A percentile compares a stretch with the other conserved stretches of the same genome.
phyloP scores from a whole-genome alignment of 64 coral and sea anemone genomes.

The Trachythela sp. region DNA sequence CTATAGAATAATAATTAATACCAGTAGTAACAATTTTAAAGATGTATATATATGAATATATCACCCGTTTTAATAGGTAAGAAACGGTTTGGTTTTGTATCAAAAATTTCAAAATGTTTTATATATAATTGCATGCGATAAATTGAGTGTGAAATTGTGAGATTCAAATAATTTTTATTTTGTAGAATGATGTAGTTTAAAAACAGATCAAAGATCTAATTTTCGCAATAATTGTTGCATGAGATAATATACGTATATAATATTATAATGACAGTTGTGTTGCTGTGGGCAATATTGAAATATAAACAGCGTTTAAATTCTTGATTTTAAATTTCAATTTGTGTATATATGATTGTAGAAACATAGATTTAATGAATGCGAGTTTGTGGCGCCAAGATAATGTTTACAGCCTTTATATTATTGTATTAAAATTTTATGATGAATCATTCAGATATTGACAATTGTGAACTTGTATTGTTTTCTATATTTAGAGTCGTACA shows the following conservation, averaged over 20 bases:
- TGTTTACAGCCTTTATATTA: conserved; percentile 15
- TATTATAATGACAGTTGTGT: neutral
- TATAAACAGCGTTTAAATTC: neutral
- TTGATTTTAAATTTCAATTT: conserved; percentile 3
- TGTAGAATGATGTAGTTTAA: neutral
- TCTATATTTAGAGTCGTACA: neutral
- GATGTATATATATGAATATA: neutral
- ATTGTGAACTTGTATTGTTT: neutral
- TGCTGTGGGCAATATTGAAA: neutral
- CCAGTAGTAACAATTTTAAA: neutral
- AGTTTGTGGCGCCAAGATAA: neutral
- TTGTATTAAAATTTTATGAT: conserved; percentile 27
- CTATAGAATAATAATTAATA: neutral
- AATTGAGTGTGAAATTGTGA: neutral
- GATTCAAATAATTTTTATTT: neutral
- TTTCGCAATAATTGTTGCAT: neutral
- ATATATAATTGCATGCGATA: neutral
- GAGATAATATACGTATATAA: neutral
- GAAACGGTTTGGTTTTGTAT: neutral
- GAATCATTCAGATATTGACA: neutral
- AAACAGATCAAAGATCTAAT: conserved; percentile 19
- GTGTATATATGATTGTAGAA: conserved; percentile 19
- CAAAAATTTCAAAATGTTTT: neutral
- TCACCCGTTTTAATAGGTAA: neutral
- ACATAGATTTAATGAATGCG: neutral